Evolutionary conservation across 2,113 vertebrate species (phyloP).

Genomic region (Anarhynchus alexandrinus): DNA sequence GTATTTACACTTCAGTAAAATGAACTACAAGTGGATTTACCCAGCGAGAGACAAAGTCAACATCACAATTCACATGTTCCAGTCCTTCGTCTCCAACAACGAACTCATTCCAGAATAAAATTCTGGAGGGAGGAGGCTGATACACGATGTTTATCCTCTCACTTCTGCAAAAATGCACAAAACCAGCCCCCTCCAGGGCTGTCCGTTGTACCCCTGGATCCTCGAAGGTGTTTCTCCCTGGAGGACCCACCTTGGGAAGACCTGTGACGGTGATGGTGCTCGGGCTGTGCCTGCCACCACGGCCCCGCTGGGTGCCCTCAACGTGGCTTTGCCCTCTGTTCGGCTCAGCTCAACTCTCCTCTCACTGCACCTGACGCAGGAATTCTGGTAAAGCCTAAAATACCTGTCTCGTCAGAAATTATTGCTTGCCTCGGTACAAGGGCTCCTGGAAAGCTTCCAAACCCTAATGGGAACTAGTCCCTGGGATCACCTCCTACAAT

Average conservation of each 20-base stretch:
- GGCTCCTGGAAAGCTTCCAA: not conserved
- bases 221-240: not conserved
- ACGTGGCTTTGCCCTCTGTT: not conserved
- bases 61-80: not conserved
- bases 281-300: accelerated
- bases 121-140: not conserved
- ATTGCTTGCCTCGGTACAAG: not conserved
- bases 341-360: not conserved
- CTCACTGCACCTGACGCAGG: not conserved
- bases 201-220: not conserved
- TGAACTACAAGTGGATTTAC: not conserved
- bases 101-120: not conserved
- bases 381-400: not conserved
- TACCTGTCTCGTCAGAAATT: not conserved
- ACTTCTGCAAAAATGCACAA: not conserved
- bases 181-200: not conserved
- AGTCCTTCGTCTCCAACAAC: not conserved
- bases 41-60: not conserved
- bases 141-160: not conserved
- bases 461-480: not conserved
- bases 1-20: not conserved
- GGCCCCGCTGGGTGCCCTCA: accelerated
- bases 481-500: not conserved
- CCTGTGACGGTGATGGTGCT: not conserved
- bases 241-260: accelerated